Base-by-base conservation (phyloP, 2,888 invertebrate genomes). In the Rhingia campestris region DNA sequence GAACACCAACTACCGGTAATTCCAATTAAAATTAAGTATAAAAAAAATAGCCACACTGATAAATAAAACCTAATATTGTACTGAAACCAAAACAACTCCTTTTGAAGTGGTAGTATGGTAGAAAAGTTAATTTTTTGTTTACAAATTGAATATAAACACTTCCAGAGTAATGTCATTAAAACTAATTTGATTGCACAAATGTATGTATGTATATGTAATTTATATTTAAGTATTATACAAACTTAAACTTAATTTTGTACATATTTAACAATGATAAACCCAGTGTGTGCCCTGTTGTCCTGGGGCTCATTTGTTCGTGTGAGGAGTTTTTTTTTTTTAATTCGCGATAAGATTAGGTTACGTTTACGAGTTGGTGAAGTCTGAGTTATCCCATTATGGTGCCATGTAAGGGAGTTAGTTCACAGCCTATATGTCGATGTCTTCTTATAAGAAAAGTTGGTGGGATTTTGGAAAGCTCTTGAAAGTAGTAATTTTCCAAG, bases 91-190 rank as follows among this genome's bases (percentile, higher is more conserved):
- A 54, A 59, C 39, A 66, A 37, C 6, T 35, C 39, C 43, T 74
- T 73, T 77, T 58, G 56, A 69, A 74, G 73, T 74, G 63, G 64
- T 73, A 66, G 22, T 22, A 22, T 22, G 22, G 3, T 9, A 51
- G 0, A 35, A 43, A 22, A 53, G 45, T 45, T 43, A 45, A 41
- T 58, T 73, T 73, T 79, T 79, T 70, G 72, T 66, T 66, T 73
- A 45, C 59, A 49, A 72, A 72, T 45, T 49, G 33, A 53, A 45
- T 47, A 53, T 76, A 70, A 75, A 70, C 58, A 64, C 45, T 47
- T 76, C 64, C 70, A 70, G 64, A 64, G 81, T 59, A 12, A 56
- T 33, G 14, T 53, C 43, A 53, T 61, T 59, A 64, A 75, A 72
- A 61, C 9, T 33, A 51, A 59, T 70, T 76, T 66, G 39, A 61